Base-by-base conservation (phyloP, 1,140 invertebrate species). In the Tachypleus tridentatus region DNA sequence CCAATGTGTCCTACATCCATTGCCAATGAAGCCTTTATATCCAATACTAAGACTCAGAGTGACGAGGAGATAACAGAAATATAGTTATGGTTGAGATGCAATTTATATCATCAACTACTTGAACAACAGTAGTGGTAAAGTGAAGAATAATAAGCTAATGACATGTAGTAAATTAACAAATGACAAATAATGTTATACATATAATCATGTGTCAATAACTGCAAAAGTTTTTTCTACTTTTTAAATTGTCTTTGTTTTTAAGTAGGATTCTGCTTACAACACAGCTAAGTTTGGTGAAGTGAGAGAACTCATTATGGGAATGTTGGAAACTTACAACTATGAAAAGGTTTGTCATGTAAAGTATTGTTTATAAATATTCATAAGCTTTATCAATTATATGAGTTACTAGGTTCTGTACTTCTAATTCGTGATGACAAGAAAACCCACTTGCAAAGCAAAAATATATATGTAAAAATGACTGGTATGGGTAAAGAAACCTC, bases 311-410 rank as follows among this genome's bases (percentile, higher is more conserved):
- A 73, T 81, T 60, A 69, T 78, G 67, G 80, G 79, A 61, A 82
- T 83, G 80, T 68, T 83, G 53, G 80, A 82, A 61, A 82, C 80
- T 6, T 83, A 81, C 68, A 79, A 80, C 62, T 83, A 82, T 75
- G 82, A 83, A 73, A 74, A 76, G 64, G 67, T 68, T 10, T 61
- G 54, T 60, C 29, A 63, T 59, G 4, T 60, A 49, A 60, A 60
- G n/a, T 10, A 51, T n/a, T 64, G 29, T 29, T 29, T 29, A 29
- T 1, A 29, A 29, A 29, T 29, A 29, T 29, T 29, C 29, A 29
- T 29, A 29, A 29, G 29, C 29, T 29, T 29, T 29, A 29, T 29
- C 29, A 29, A 29, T 8, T 48, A 61, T 60, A 60, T 47, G 58
- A 5, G 49, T 11, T 54, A 11, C n/a, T 53, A 11, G n/a, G 51